Evolutionary conservation across 2,888 invertebrate species (phyloP).

Genomic region (Strigamia crassipes): DNA sequence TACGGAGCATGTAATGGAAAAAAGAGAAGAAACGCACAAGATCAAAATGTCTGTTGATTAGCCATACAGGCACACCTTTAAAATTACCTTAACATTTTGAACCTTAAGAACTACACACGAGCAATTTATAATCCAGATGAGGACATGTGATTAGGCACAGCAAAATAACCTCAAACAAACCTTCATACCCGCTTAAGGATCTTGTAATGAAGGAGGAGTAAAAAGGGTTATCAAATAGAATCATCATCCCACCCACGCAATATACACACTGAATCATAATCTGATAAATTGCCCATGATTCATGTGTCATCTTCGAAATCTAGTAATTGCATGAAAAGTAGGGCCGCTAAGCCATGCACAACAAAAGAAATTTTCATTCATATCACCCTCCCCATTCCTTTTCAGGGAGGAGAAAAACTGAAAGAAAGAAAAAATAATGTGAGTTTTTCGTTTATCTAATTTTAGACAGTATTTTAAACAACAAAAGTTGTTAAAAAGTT

Average conservation of each 20-base stretch:
- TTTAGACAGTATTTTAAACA: too few relatives aligned
- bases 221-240: slow-evolving; percentile 4
- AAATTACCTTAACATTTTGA: slow-evolving; percentile 17
- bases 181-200: slow-evolving; percentile 16
- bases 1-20: slow-evolving; percentile 10
- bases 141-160: background rate
- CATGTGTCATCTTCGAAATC: background rate
- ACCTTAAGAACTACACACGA: background rate
- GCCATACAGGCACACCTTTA: background rate
- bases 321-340: background rate
- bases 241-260: slow-evolving; percentile 21
- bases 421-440: too few relatives aligned
- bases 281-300: background rate
- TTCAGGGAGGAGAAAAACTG: background rate
- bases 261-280: background rate
- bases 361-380: background rate
- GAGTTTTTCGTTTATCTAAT: too few relatives aligned
- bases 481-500: too few relatives aligned
- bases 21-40: background rate
- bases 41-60: slow-evolving; percentile 10
- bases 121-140: slow-evolving; percentile 16
- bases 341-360: background rate
- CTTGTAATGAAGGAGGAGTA: slow-evolving; percentile 12
- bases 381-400: background rate
- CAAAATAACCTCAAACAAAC: slow-evolving; percentile 16